Percentiles rank a stretch among this genome's conserved stretches.
phyloP scores from a whole-genome alignment of 1,140 invertebrate species.

The Drosophila sp. region DNA sequence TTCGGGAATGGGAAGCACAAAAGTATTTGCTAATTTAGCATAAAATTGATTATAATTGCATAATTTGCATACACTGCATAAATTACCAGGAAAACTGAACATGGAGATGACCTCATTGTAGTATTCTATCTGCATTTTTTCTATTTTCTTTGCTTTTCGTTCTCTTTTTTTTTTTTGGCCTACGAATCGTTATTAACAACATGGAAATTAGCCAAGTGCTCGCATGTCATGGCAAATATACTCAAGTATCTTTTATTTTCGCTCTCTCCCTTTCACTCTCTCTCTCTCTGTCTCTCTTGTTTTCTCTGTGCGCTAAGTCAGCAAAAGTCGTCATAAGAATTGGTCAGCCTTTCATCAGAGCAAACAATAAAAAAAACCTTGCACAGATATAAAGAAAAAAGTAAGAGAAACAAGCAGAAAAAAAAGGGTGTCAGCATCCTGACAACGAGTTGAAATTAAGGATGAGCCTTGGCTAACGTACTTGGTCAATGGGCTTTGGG shows the following conservation, averaged over 20 bases:
- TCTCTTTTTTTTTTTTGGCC: background rate
- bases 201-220: conserved; percentile 54
- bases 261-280: background rate
- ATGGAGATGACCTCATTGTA: conserved; percentile 1
- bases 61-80: conserved; percentile 65
- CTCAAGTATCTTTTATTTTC: conserved; percentile 10
- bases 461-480: conserved; percentile 13
- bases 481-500: conserved; percentile 12
- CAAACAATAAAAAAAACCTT: too few relatives aligned
- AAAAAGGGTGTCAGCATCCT: conserved; percentile 23
- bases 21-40: conserved; percentile 64
- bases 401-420: background rate
- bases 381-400: too few relatives aligned
- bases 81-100: conserved; percentile 20
- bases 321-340: conserved; percentile 37
- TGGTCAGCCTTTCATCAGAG: conserved; percentile 14
- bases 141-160: background rate
- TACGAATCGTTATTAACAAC: conserved; percentile 32
- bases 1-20: conserved; percentile 12
- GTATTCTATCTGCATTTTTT: conserved; percentile 6
- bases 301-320: conserved; percentile 35
- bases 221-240: conserved; percentile 40
- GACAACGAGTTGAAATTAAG: conserved; percentile 17
- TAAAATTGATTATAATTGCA: conserved; percentile 64
- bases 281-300: background rate